Evolutionary conservation across 2,888 invertebrate genomes (phyloP), one percentile per base, ranked within the genome.

Genomic region (Strigamia maritima): DNA sequence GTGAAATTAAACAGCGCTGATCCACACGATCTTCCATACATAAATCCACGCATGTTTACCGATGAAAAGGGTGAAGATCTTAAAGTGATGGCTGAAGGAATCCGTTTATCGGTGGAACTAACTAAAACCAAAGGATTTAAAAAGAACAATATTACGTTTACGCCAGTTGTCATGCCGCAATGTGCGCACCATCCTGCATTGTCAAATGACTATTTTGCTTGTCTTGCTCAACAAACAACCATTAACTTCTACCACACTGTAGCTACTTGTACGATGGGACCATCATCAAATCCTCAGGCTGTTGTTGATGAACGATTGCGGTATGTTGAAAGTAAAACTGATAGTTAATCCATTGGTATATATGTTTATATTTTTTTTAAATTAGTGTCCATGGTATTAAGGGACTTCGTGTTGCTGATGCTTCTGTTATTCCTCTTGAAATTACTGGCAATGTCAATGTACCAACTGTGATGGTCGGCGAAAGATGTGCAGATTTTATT

Each of bases 11-110:
- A 90, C 80, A 92, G 92, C 79, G 86, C 88, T 0, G 90, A 93
- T 87, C 94, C 94, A 0, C 87, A 90, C 28, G 91, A 92, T 78
- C 90, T 91, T 86, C 97, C 97, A 0, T 86, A 89, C 79, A 90
- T 97, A 83, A 89, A 93, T 76, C 91, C 94, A 0, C 95, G 96
- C 85, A 97, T 97, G 85, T 92, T 91, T 83, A 16, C 75, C 12
- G 75, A 75, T 19, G 86, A 89, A 0, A 89, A 93, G 83, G 91
- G 91, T 0, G 86, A 89, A 44, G 96, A 96, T 84, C 84, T 94
- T 26, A 89, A 90, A 82, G 86, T 90, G 79, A 86, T 93, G 88
- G 88, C 92, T 0, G 93, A 93, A 85, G 93, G 92, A 0, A 90
- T 19, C 22, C 22, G n/a, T 22, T n/a, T 28, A 22, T 40, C 40